Evolutionary conservation across 2,113 vertebrate species (phyloP).

Genomic region (Gracilinanus agilis): DNA sequence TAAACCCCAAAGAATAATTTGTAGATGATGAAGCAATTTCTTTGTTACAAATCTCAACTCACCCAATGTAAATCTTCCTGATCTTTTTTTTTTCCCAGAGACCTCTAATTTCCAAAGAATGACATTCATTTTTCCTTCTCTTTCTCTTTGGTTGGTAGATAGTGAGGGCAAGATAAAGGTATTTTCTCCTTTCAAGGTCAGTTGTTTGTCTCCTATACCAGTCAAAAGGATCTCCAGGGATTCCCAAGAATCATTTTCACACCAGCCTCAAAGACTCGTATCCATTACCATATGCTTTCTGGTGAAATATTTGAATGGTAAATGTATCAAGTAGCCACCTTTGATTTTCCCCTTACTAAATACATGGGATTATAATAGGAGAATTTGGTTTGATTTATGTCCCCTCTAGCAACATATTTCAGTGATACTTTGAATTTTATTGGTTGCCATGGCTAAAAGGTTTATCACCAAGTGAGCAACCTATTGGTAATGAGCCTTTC

Average conservation of each 20-base stretch:
- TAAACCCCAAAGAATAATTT: constrained; percentile 77
- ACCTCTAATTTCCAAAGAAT: constrained; percentile 47
- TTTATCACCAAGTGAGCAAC: not conserved
- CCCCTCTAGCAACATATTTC: not conserved
- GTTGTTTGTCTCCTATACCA: not conserved
- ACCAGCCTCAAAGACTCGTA: not conserved
- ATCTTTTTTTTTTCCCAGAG: constrained; percentile 48
- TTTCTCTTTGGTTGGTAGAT: not conserved
- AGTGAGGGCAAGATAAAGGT: constrained; percentile 9
- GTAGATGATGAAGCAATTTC: constrained; percentile 81
- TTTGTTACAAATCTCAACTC: constrained; percentile 72
- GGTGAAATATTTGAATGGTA: not conserved
- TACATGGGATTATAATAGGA: not conserved
- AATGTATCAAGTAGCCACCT: not conserved
- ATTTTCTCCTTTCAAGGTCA: not conserved
- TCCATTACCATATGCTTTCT: not conserved
- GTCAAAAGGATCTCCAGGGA: not conserved
- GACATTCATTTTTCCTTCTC: constrained; percentile 31
- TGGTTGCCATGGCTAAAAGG: not conserved
- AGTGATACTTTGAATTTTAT: not conserved
- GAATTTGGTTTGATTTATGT: not conserved
- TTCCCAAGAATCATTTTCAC: not conserved
- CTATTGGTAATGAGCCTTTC: not conserved
- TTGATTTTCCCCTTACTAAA: not conserved
- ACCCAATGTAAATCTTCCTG: constrained; percentile 41